phyloP scores from a whole-genome alignment of 2,888 invertebrate genomes.

The Stenoptilia bipunctidactyla region DNA sequence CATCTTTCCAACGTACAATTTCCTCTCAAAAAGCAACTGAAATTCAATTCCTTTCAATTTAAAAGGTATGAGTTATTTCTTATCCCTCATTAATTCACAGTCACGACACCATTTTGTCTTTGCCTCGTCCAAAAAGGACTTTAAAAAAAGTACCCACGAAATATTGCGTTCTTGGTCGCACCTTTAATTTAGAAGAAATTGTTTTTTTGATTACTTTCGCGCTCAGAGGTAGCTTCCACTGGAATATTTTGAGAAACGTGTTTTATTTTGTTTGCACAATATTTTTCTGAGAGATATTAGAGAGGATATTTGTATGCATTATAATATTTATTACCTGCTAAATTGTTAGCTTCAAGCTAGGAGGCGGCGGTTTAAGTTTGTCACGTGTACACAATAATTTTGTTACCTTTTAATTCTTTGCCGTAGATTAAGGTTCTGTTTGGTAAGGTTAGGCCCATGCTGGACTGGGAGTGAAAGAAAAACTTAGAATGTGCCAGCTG shows the following conservation, averaged over 20 bases:
- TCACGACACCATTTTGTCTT: conserved; percentile 33
- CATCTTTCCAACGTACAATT: too few relatives aligned
- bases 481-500: too few relatives aligned
- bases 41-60: conserved; percentile 46
- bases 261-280: too few relatives aligned
- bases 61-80: conserved; percentile 28
- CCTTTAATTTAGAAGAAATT: conserved; percentile 12
- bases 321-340: too few relatives aligned
- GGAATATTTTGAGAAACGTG: background rate
- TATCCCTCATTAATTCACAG: conserved; percentile 43
- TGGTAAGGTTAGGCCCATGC: too few relatives aligned
- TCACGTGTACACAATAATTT: too few relatives aligned
- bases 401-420: too few relatives aligned
- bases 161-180: conserved; percentile 12
- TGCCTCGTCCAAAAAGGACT: conserved; percentile 20
- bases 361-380: too few relatives aligned
- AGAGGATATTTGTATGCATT: conserved; percentile 2
- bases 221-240: background rate
- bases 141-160: conserved; percentile 20
- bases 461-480: too few relatives aligned
- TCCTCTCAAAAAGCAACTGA: conserved; percentile 23
- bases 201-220: conserved; percentile 14
- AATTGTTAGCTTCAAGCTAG: too few relatives aligned
- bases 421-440: too few relatives aligned
- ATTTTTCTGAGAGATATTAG: background rate